Evolutionary conservation across 2,113 vertebrate genomes (phyloP).

Genomic region (Dasyornis broadbenti): DNA sequence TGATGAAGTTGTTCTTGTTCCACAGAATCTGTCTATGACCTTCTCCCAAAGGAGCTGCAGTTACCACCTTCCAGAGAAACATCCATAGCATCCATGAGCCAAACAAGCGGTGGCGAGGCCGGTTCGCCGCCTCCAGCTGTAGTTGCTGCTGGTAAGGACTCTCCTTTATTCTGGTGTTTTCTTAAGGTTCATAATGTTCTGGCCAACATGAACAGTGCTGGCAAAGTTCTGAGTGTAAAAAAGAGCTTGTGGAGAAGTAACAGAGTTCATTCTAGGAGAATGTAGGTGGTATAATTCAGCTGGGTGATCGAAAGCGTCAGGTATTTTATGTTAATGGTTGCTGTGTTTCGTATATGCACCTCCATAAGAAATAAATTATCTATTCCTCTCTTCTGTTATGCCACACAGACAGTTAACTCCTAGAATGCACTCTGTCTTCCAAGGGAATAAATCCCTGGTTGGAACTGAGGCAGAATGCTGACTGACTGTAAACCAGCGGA

Average conservation of each 20-base stretch:
- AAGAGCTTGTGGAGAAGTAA: conserved; percentile 7
- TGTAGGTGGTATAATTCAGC: not conserved
- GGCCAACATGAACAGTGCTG: conserved; percentile 81
- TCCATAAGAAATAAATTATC: not conserved
- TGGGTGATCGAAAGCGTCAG: not conserved
- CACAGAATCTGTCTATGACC: conserved; percentile 94
- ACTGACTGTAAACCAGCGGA: not conserved
- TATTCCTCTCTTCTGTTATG: not conserved
- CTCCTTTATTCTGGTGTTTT: conserved; percentile 38
- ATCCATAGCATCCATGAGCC: conserved; percentile 90
- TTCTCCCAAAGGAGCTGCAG: conserved; percentile 94
- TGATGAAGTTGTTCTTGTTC: not conserved
- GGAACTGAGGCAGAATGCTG: not conserved
- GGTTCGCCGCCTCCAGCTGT: conserved; percentile 87
- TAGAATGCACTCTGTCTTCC: conserved; percentile 37
- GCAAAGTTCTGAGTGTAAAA: conserved; percentile 60
- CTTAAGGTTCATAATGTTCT: not conserved
- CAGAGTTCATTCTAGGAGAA: conserved; percentile 56
- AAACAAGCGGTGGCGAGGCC: conserved; percentile 94
- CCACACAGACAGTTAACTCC: not conserved
- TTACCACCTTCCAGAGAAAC: conserved; percentile 84
- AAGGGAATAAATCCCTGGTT: not conserved
- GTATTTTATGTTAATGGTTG: not conserved
- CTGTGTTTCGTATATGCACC: not conserved
- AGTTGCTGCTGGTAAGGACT: conserved; percentile 90